Percentiles rank a stretch among this genome's conserved stretches.
Evolutionary conservation across 2,888 invertebrate species (phyloP).

Genomic region (Rhyacophila evoluta): DNA sequence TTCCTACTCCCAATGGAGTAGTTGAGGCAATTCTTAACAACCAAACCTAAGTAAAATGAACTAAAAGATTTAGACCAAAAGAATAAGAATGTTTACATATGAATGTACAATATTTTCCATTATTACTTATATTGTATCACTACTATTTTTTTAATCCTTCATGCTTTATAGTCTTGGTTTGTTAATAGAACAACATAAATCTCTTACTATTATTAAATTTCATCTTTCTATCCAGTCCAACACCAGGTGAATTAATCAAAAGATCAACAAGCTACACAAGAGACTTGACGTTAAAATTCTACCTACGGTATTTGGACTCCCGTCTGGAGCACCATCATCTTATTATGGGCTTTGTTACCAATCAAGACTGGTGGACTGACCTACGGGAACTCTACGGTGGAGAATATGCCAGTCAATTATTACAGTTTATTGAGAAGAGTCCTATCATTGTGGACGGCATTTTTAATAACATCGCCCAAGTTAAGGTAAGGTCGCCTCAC

Average conservation of each 20-base stretch:
- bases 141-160: no score
- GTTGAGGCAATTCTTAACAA: no score
- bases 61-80: no score
- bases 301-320: conserved; percentile 64
- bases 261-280: conserved; percentile 61
- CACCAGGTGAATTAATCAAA: conserved; percentile 59
- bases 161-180: no score
- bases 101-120: no score
- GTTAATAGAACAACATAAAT: no score
- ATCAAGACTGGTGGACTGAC: conserved; percentile 64
- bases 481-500: conserved; percentile 68
- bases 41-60: no score
- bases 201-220: no score
- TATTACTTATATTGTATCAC: no score
- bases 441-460: conserved; percentile 63
- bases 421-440: conserved; percentile 61
- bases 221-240: conserved; percentile 60
- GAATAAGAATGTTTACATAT: no score
- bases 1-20: no score
- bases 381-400: conserved; percentile 61
- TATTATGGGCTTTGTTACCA: conserved; percentile 62
- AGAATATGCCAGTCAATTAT: conserved; percentile 59
- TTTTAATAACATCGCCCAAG: conserved; percentile 63
- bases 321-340: conserved; percentile 62
- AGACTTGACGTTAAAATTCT: conserved; percentile 62